These are phyloP conservation scores for Doryteuthis pealeii DNA, from an alignment of 1,140 invertebrate species.

Conservation along the genomic window DNA sequence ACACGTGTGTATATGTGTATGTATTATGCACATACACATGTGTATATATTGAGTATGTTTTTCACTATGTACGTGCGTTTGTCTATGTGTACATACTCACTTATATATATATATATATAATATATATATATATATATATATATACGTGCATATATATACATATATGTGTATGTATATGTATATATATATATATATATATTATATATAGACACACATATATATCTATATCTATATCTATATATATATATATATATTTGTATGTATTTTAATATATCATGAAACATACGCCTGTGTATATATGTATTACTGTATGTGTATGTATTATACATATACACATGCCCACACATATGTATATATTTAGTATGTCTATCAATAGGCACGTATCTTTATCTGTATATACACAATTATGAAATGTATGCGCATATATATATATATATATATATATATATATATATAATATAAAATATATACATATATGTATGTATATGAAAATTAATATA, in stretches of 20 bases:
- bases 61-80: not conserved
- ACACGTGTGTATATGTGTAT: no score
- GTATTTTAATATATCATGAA: not conserved
- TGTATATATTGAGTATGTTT: not conserved
- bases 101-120: not conserved
- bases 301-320: not conserved
- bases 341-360: not conserved
- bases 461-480: no score
- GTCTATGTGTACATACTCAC: not conserved
- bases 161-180: not conserved
- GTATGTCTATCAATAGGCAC: not conserved
- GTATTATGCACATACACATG: no score
- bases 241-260: no score
- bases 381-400: not conserved
- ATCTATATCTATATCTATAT: no score
- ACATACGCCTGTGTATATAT: not conserved
- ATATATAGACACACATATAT: no score
- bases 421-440: not conserved
- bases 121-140: not conserved
- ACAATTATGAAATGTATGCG: not conserved
- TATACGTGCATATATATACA: not conserved
- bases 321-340: not conserved
- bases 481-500: no score
- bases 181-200: not conserved
- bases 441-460: not conserved